Base-by-base conservation (phyloP, 2,113 vertebrate species). In the Donacobius atricapilla region DNA sequence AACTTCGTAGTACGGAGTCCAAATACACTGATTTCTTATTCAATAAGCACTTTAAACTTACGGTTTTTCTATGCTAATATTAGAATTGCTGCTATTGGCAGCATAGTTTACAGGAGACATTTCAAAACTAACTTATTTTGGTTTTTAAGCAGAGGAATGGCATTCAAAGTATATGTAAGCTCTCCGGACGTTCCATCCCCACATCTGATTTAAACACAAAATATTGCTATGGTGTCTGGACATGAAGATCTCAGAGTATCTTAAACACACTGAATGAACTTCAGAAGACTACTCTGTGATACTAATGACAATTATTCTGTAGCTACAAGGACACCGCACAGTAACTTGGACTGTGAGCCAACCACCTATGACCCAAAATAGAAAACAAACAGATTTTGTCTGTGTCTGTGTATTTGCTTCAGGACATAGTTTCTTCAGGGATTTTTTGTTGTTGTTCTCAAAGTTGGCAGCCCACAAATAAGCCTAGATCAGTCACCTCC, bases 331-430 rank as follows among this genome's bases (percentile, higher is more conserved):
- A 54, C 45, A 63, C 3, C 24, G 25, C 35, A 58, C 37, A 68
- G 19, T 1, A 10, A 75, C 35, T 30, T 54, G 47, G 33, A 72
- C 27, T 27, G 24, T 30, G 10, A 30, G 24, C 27, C 61, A 85
- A 28, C 3, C 0, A 2, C 7, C 3, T 11, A 18, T 47, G 39
- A 78, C 15, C 3, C 44, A 66, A 83, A 81, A 40, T 1, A 78
- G 61, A 68, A 53, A 71, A 61, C 18, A 42, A 87, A 60, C 4
- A 63, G 44, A 19, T 64, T 51, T 35, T 51, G 30, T 61, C 20
- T 57, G 18, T 42, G 13, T 22, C 21, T 22, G 3, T 25, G 0
- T 51, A 35, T 57, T 83, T 87, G 44, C 24, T 58, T 64, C 40
- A 69, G 17, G 25, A 68, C 25, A 45, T 3, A 40, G 23, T 58